These are phyloP conservation scores for Heliopora coerulea DNA, from an alignment of 92 coral and sea anemone species.

Conservation along the genomic window DNA sequence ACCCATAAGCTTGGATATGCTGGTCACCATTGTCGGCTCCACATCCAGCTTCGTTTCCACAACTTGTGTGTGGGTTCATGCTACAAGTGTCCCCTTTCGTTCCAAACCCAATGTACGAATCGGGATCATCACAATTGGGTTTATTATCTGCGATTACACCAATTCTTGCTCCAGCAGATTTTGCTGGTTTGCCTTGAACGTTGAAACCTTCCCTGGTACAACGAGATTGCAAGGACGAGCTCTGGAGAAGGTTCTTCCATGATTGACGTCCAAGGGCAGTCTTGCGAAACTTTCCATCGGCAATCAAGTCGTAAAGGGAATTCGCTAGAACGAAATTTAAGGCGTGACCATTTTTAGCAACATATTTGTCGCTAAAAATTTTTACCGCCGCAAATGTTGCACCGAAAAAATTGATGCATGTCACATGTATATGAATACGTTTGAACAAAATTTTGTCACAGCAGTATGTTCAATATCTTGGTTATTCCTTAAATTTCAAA, in stretches of 20 bases:
- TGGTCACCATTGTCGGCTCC: slow-evolving; percentile 38
- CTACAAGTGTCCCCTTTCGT: slow-evolving; percentile 2
- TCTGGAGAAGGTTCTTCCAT: slow-evolving; percentile 51
- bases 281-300: slow-evolving; percentile 30
- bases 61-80: slow-evolving; percentile 4
- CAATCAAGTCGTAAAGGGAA: slow-evolving; percentile 59
- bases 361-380: no score
- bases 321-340: slow-evolving; percentile 13
- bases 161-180: slow-evolving; percentile 20
- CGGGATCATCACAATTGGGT: slow-evolving; percentile 46
- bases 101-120: slow-evolving; percentile 57
- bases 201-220: slow-evolving; percentile 60
- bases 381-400: no score
- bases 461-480: slow-evolving; percentile 28
- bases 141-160: slow-evolving; percentile 52
- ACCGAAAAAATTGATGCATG: no score
- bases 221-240: slow-evolving; percentile 51
- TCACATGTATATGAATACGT: no score
- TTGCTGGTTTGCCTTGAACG: neutral
- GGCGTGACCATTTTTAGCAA: no score
- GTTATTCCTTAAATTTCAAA: no score
- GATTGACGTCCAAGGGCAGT: slow-evolving; percentile 37
- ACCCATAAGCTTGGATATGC: slow-evolving; percentile 44
- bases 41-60: slow-evolving; percentile 33
- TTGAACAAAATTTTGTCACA: no score